Conservation (phyloP, 2,888 invertebrate genomes). For the Salticus scenicus region DNA sequence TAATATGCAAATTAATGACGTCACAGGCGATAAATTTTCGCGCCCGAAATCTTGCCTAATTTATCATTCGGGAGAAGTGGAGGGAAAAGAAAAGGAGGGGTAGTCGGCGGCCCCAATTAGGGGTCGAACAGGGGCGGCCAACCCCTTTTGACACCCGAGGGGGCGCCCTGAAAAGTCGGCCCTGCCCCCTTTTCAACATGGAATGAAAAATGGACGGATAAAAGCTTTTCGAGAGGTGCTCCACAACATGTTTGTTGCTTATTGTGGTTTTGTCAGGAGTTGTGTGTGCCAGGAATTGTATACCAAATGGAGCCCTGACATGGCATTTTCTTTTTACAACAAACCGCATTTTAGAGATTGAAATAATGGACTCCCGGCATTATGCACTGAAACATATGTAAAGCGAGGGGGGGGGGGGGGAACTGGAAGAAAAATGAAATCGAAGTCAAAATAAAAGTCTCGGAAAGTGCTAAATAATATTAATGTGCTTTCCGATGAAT, state of each 20-base stretch:
- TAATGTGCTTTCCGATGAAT: no score
- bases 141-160: slow-evolving; percentile 67
- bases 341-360: no score
- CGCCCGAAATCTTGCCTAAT: slow-evolving; percentile 69
- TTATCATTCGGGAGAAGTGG: slow-evolving; percentile 56
- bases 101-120: slow-evolving; percentile 49
- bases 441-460: no score
- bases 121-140: slow-evolving; percentile 66
- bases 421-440: background rate
- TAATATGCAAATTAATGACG: slow-evolving; percentile 70
- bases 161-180: slow-evolving; percentile 62
- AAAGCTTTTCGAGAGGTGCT: slow-evolving; percentile 32
- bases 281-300: background rate
- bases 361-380: no score
- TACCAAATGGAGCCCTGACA: background rate
- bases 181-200: slow-evolving; percentile 49
- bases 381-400: no score
- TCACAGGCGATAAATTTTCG: slow-evolving; percentile 70
- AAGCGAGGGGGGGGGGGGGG: background rate
- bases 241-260: background rate
- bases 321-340: background rate
- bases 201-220: slow-evolving; percentile 53
- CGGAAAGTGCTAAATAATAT: no score
- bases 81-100: slow-evolving; percentile 20
- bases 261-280: slow-evolving; percentile 17